Conservation (phyloP, 2,888 invertebrate genomes). For the Germaria angustata region DNA sequence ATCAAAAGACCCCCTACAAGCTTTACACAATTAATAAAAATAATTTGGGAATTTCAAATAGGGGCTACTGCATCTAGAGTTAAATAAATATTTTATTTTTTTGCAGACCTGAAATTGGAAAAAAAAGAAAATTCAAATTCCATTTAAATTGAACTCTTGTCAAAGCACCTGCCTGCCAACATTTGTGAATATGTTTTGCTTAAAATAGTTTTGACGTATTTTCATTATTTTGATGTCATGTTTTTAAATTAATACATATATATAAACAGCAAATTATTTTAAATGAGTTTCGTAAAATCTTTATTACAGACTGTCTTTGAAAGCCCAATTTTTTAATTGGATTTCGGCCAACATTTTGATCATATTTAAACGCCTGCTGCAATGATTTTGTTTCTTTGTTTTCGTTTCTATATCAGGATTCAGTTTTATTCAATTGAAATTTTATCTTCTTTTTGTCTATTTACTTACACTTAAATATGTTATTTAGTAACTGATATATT, state of each 20-base stretch:
- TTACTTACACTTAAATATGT: background rate
- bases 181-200: background rate
- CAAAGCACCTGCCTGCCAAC: background rate
- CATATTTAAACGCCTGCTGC: conserved; percentile 9
- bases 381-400: background rate
- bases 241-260: background rate
- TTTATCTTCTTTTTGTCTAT: no score
- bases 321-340: conserved; percentile 45
- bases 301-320: background rate
- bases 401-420: no score
- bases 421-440: no score
- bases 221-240: conserved; percentile 22
- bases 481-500: background rate
- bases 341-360: conserved; percentile 37
- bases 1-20: no score
- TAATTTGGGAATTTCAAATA: no score
- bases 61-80: no score
- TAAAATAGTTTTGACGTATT: conserved; percentile 3
- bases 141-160: no score
- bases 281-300: background rate
- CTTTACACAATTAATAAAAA: no score
- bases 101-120: no score
- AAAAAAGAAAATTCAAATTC: no score
- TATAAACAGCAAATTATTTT: no score
- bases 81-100: no score